Base-by-base conservation (phyloP, 2,113 vertebrate species). In the Caranx ignobilis region DNA sequence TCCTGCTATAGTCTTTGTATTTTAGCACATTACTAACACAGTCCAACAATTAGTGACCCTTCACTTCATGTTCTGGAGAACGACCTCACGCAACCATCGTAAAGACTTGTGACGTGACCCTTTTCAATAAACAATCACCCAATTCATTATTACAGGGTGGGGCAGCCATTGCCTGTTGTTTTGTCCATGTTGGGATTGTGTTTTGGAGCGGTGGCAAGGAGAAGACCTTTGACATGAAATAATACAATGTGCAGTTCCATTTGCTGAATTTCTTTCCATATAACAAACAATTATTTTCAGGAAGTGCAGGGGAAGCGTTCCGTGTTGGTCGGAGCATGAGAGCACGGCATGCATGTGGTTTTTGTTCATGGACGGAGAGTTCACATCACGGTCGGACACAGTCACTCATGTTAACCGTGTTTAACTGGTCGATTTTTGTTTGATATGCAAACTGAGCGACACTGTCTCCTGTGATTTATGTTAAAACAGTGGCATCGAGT, bases 71-170 rank as follows among this genome's bases (percentile, higher is more conserved):
- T 43, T 83, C 65, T 69, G 76, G 81, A 83, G 60, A n/a, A 54
- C 32, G 74, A 63, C 52, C 50, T 81, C 78, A 84, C 11, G 31
- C 63, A 77, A 81, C 48, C 39, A 64, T 64, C 48, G 71, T 56
- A 50, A 72, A 64, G 63, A 76, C 37, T 82, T 67, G 78, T 52
- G 59, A 84, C 71, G n/a, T 83, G 71, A 83, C 70, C 81, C 78
- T 52, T 65, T 81, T 81, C 60, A 83, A 56, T 88, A 87, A 82
- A 91, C 79, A 88, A 77, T 83, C 65, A 79, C 71, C 48, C 54
- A 79, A 67, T 75, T 87, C 90, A 79, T 87, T 87, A 79, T 86
- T 80, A 85, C 35, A 66, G 88, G 90, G 82, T n/a, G 90, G 78
- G 71, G 67, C 63, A 16, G 63, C 32, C 26, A n/a, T 70, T 32